Conservation (phyloP, 1,140 invertebrate species). For the Hyposmocoma kahamanoa region DNA sequence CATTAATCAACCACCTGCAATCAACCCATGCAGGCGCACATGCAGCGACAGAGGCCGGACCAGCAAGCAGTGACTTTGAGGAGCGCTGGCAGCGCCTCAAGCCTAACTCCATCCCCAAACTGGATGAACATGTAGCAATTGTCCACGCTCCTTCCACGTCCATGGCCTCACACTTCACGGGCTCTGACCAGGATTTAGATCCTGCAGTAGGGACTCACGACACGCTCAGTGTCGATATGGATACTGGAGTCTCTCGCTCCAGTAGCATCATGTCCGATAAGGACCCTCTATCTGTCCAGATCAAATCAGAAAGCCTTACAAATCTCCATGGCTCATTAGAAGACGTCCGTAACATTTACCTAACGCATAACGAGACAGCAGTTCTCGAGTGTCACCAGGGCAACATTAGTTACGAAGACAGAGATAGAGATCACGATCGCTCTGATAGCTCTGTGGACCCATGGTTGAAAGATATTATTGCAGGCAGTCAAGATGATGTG, state of each 20-base stretch:
- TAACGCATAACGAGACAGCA: constrained; percentile 54
- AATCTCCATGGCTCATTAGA: constrained; percentile 78
- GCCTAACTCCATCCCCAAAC: constrained; percentile 76
- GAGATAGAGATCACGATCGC: constrained; percentile 47
- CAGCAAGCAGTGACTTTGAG: constrained; percentile 78
- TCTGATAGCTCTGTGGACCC: constrained; percentile 70
- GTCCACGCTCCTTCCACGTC: constrained; percentile 56
- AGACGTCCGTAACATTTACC: constrained; percentile 67
- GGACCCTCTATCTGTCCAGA: constrained; percentile 56
- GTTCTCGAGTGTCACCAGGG: constrained; percentile 55
- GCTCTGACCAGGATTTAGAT: constrained; percentile 44
- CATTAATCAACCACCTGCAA: constrained; percentile 74
- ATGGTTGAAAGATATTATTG: constrained; percentile 75
- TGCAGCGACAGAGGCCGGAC: constrained; percentile 26
- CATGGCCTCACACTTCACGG: constrained; percentile 40
- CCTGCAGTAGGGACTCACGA: constrained; percentile 38
- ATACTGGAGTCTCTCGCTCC: constrained; percentile 56
- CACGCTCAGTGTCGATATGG: constrained; percentile 49
- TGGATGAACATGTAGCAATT: constrained; percentile 68
- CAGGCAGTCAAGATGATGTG: constrained; percentile 70
- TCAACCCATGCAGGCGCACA: constrained; percentile 53
- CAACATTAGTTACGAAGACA: constrained; percentile 44
- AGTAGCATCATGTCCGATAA: constrained; percentile 65
- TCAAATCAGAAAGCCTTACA: constrained; percentile 71
- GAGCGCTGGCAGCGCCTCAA: constrained; percentile 79